Percentiles rank a stretch among this genome's conserved stretches.
These are phyloP conservation scores for Eretmocerus hayati DNA, from an alignment of 2,888 invertebrate species.

Conservation along the genomic window DNA sequence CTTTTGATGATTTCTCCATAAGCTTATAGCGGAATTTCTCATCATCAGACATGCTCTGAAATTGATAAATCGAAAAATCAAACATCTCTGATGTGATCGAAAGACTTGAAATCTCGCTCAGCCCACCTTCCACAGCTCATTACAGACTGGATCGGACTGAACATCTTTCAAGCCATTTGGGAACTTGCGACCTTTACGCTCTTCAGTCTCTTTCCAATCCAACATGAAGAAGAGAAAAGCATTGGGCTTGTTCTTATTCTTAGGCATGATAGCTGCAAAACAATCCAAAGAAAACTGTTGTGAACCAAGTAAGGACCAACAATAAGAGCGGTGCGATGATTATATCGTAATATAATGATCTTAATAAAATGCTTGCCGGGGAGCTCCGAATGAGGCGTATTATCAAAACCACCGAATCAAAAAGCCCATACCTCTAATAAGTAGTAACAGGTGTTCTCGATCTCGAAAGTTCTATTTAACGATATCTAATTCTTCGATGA, in stretches of 20 bases:
- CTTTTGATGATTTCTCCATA: constrained; percentile 24
- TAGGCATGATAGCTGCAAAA: constrained; percentile 26
- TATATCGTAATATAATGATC: too few relatives aligned
- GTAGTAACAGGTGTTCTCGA: too few relatives aligned
- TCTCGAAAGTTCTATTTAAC: too few relatives aligned
- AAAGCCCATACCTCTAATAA: too few relatives aligned
- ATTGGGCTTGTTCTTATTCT: constrained; percentile 27
- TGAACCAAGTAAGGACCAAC: too few relatives aligned
- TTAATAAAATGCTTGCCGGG: too few relatives aligned
- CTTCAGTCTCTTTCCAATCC: constrained; percentile 33
- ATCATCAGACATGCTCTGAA: constrained; percentile 26
- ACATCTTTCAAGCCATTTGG: constrained; percentile 33
- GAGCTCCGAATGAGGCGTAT: too few relatives aligned
- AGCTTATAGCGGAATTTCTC: constrained; percentile 32
- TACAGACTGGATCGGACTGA: constrained; percentile 28
- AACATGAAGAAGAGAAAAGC: constrained; percentile 39
- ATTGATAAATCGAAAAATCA: background rate
- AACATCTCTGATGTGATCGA: background rate
- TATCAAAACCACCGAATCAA: too few relatives aligned
- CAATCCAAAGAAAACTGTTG: background rate
- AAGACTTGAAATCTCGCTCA: too few relatives aligned
- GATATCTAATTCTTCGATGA: too few relatives aligned
- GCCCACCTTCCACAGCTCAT: constrained; percentile 34
- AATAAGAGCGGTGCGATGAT: too few relatives aligned
- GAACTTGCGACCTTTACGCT: constrained; percentile 30